phyloP scores from a whole-genome alignment of 2,797 vertebrate genomes.

The Atherinosoma microstoma region DNA sequence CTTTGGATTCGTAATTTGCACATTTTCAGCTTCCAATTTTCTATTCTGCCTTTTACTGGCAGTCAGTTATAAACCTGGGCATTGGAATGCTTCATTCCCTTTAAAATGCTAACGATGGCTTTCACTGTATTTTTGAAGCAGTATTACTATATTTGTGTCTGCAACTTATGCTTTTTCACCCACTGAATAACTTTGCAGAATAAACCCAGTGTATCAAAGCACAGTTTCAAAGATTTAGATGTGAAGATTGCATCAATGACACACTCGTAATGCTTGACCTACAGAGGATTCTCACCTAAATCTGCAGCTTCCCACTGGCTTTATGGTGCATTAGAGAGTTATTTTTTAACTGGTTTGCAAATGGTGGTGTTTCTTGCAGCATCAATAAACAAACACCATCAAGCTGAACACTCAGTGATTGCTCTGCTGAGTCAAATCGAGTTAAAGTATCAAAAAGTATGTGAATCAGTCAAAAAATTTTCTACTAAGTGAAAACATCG shows the following conservation, averaged over 20 bases:
- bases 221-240: conserved; percentile 7
- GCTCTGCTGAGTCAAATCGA: background rate
- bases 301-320: background rate
- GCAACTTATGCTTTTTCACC: conserved; percentile 3
- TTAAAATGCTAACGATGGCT: conserved; percentile 45
- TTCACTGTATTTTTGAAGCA: conserved; percentile 18
- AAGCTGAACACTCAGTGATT: background rate
- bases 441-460: too few relatives aligned
- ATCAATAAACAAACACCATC: background rate
- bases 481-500: too few relatives aligned
- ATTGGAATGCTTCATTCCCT: conserved; percentile 41
- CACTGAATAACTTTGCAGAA: conserved; percentile 10
- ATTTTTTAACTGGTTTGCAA: background rate
- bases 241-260: background rate
- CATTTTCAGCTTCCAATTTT: conserved; percentile 35
- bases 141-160: conserved; percentile 4
- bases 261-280: background rate
- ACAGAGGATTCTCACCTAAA: background rate
- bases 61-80: conserved; percentile 38
- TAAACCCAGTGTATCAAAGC: conserved; percentile 1
- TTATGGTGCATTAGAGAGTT: background rate
- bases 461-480: too few relatives aligned
- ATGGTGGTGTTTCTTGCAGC: background rate
- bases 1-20: conserved; percentile 46
- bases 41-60: conserved; percentile 33